Percentiles rank a stretch among this genome's conserved stretches.
Conservation (phyloP, 2,113 vertebrate species). For the Mormoops blainvillei region DNA sequence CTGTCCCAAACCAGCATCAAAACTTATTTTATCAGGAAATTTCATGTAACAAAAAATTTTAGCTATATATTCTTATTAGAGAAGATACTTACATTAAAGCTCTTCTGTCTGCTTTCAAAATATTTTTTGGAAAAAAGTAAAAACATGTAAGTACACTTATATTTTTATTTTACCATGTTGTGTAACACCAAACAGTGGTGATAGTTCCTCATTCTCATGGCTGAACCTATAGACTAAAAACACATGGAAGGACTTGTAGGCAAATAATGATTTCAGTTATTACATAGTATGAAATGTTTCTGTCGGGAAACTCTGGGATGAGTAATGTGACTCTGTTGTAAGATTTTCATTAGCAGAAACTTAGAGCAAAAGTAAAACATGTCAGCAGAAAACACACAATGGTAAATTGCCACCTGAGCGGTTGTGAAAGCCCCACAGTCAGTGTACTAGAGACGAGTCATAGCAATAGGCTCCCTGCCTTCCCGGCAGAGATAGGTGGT, state of each 20-base stretch:
- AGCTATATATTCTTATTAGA: not conserved
- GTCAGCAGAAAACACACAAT: not conserved
- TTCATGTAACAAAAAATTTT: not conserved
- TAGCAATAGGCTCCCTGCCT: not conserved
- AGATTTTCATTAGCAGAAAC: conserved; percentile 35
- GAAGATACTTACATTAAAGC: not conserved
- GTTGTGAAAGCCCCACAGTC: not conserved
- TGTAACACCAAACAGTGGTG: not conserved
- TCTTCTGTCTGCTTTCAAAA: conserved; percentile 14
- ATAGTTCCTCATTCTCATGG: not conserved
- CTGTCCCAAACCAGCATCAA: not conserved
- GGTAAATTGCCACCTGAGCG: not conserved
- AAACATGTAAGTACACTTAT: not conserved
- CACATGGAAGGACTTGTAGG: not conserved
- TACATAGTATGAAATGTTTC: not conserved
- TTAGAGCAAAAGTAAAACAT: not conserved
- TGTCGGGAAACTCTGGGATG: not conserved
- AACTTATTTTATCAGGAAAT: not conserved
- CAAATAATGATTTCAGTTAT: not conserved
- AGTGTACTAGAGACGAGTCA: not conserved
- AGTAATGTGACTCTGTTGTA: not conserved
- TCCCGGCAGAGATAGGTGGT: not conserved
- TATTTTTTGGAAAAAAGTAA: not conserved
- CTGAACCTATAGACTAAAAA: not conserved
- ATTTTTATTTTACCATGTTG: not conserved